These are phyloP conservation scores for Tichodroma muraria DNA, from an alignment of 2,113 vertebrate genomes.

Conservation along the genomic window DNA sequence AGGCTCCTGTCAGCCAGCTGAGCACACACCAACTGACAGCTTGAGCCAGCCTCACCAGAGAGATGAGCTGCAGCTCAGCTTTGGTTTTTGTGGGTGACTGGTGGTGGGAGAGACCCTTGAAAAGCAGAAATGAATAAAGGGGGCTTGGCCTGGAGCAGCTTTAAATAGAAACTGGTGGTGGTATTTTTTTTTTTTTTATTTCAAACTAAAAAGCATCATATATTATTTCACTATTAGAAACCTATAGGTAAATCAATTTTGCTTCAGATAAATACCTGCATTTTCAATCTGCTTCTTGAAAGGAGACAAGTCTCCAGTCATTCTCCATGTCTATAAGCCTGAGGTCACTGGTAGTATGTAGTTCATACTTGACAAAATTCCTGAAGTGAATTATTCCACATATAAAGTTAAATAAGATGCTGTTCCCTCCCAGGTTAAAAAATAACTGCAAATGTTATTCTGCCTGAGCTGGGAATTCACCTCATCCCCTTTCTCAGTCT, in stretches of 20 bases:
- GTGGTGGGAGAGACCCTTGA: background rate
- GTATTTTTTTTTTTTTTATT: background rate
- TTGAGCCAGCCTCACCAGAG: background rate
- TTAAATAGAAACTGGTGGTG: background rate
- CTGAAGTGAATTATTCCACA: background rate
- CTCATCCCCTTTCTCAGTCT: background rate
- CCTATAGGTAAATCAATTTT: background rate
- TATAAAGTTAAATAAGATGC: background rate
- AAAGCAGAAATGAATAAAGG: background rate
- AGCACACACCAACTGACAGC: background rate
- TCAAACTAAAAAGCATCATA: background rate
- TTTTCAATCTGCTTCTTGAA: background rate
- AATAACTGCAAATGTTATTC: background rate
- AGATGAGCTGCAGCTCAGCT: background rate
- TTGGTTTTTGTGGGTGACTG: background rate
- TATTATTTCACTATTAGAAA: background rate
- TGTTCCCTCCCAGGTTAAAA: background rate
- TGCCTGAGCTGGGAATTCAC: background rate
- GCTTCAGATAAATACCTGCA: background rate
- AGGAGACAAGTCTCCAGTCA: background rate
- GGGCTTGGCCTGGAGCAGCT: background rate
- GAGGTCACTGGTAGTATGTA: background rate
- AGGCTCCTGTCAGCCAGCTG: background rate
- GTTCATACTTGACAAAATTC: background rate
- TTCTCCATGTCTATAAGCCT: accelerated